These are phyloP conservation scores for Rhynchonema sp. DNA, from an alignment of 2,888 invertebrate genomes.

Conservation along the genomic window DNA sequence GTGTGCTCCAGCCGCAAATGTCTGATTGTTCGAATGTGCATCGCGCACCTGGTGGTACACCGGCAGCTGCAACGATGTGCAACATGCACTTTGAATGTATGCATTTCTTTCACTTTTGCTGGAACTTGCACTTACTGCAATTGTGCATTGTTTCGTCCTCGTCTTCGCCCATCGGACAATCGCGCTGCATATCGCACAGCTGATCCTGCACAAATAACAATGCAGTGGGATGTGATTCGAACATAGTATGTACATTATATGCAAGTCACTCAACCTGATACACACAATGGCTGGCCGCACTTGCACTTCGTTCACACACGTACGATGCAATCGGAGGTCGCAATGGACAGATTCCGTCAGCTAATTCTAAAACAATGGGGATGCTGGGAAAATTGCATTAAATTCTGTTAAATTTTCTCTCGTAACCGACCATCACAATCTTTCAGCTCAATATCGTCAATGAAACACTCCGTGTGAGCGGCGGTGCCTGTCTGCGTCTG, in stretches of 20 bases:
- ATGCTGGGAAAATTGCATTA: no score
- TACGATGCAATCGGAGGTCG: background rate
- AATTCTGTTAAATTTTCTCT: no score
- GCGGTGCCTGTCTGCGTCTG: no score
- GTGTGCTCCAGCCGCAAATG: no score
- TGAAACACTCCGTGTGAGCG: background rate
- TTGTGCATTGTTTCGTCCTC: background rate
- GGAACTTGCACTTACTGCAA: background rate
- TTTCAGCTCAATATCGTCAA: background rate
- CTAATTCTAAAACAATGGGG: background rate
- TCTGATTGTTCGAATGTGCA: background rate
- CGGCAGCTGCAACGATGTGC: background rate
- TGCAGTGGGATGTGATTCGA: no score
- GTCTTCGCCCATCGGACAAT: background rate
- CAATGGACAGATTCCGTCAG: background rate
- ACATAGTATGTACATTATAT: no score
- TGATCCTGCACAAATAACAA: no score
- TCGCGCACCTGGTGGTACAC: background rate
- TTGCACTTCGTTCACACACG: background rate
- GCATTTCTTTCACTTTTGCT: background rate
- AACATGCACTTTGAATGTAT: background rate
- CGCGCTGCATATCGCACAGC: background rate
- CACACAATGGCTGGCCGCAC: background rate
- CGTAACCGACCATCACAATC: background rate
- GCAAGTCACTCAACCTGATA: no score